Evolutionary conservation across 2,113 vertebrate genomes (phyloP).

Genomic region (Lethenteron reissneri): DNA sequence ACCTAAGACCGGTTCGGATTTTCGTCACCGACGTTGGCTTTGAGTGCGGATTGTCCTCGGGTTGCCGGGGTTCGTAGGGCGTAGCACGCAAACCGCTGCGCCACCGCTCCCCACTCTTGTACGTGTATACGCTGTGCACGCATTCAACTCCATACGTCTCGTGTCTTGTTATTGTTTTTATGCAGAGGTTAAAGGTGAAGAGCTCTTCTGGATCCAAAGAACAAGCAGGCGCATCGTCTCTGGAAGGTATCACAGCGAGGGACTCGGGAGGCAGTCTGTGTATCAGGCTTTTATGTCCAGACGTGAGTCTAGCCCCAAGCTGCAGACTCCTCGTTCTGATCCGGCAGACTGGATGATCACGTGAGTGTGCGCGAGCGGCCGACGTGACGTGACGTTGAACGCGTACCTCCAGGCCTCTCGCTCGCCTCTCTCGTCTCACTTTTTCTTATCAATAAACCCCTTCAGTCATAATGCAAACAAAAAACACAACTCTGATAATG

Average conservation of each 20-base stretch:
- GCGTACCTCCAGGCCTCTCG: too few relatives aligned
- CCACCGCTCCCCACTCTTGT: neutral
- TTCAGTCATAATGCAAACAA: too few relatives aligned
- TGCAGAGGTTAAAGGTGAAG: slow-evolving; percentile 72
- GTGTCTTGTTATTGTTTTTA: neutral
- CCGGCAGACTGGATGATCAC: neutral
- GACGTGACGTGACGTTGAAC: too few relatives aligned
- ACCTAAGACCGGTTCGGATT: neutral
- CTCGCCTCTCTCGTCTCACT: too few relatives aligned
- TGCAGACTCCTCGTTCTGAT: neutral
- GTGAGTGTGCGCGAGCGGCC: too few relatives aligned
- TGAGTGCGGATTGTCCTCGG: neutral
- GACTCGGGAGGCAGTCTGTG: slow-evolving; percentile 13
- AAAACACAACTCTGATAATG: too few relatives aligned
- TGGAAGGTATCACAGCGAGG: slow-evolving; percentile 43
- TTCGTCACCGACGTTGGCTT: neutral
- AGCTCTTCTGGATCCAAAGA: slow-evolving; percentile 73
- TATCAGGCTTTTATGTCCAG: neutral
- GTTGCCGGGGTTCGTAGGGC: neutral
- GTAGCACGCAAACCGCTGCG: too few relatives aligned
- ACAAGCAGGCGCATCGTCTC: slow-evolving; percentile 54
- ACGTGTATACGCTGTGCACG: neutral
- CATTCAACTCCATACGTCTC: too few relatives aligned
- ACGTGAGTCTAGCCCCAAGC: neutral
- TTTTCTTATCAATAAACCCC: too few relatives aligned